Evolutionary conservation across 2,888 invertebrate genomes (phyloP), one percentile per base, ranked within the genome.

Genomic region (Bugulina stolonifera): DNA sequence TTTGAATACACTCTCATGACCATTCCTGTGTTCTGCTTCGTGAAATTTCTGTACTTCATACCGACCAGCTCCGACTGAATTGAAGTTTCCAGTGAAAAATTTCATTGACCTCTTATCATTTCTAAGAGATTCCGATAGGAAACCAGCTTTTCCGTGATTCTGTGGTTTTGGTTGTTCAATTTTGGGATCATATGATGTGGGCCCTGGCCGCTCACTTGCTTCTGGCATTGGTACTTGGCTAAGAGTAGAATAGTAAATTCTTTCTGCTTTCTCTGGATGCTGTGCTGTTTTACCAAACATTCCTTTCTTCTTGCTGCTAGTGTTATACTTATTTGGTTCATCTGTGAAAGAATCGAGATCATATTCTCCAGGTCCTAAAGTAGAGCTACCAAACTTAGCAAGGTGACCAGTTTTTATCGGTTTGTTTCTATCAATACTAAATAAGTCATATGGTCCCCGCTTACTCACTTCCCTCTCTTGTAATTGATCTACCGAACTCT

Each of bases 51-150:
- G 81, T 18, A 83, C 75, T 71, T 83, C 83, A 77, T 83, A 83
- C 1, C 83, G 78, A 35, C 83, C 83, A n/a, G 83, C 78, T 70
- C 83, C 83, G 64, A 83, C 82, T 25, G 81, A 81, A 74, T 83
- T 83, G 77, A 79, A 82, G 77, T 83, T 83, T 35, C 80, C 76
- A 14, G 82, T 83, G 76, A 83, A 83, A 77, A 83, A 83, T 69
- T 78, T 78, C 73, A 80, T 81, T 29, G 82, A 79, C 32, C 79
- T 73, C 75, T 79, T 79, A 75, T 83, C 83, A 73, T 80, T 79
- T 54, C 83, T 77, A 74, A 78, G 77, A 32, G 83, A 77, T 69
- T 82, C 80, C 14, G 81, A 81, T 55, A 81, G 74, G 76, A 83
- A 83, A 1, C 80, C 81, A 23, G 72, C 64, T 25, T 71, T 27